These are phyloP conservation scores for Thunnus maccoyii DNA, from an alignment of 2,113 vertebrate species.

Conservation along the genomic window DNA sequence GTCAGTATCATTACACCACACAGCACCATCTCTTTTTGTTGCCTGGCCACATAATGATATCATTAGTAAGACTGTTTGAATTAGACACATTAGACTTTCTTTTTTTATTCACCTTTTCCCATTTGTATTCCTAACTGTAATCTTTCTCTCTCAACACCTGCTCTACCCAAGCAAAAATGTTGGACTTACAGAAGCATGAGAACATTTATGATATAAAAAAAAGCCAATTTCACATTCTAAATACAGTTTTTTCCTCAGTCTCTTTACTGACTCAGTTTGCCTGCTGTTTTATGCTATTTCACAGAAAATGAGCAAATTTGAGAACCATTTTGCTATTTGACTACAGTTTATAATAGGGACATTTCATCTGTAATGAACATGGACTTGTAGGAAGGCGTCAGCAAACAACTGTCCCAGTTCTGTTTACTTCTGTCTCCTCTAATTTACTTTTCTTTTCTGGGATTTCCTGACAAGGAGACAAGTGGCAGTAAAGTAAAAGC, in stretches of 20 bases:
- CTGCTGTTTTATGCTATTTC: neutral
- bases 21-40: neutral
- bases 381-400: slow-evolving; percentile 7
- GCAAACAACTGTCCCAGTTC: slow-evolving; percentile 31
- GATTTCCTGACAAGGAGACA: slow-evolving; percentile 26
- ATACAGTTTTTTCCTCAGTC: neutral
- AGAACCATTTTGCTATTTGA: neutral
- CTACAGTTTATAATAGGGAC: neutral
- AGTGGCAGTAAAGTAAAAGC: neutral
- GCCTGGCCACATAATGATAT: too few species aligned
- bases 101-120: too few species aligned
- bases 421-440: slow-evolving; percentile 29
- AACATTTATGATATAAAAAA: neutral
- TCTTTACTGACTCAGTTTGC: neutral
- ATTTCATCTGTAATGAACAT: neutral
- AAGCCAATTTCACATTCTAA: neutral
- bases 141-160: too few species aligned
- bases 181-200: too few species aligned
- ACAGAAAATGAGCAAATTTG: neutral
- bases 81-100: too few species aligned
- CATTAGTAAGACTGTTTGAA: too few species aligned
- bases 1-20: neutral
- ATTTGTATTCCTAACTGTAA: too few species aligned
- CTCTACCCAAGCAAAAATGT: neutral
- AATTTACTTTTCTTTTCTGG: slow-evolving; percentile 5